These are phyloP conservation scores for Pithecia hirsuta DNA, from an alignment of 2,797 vertebrate species.

Conservation along the genomic window DNA sequence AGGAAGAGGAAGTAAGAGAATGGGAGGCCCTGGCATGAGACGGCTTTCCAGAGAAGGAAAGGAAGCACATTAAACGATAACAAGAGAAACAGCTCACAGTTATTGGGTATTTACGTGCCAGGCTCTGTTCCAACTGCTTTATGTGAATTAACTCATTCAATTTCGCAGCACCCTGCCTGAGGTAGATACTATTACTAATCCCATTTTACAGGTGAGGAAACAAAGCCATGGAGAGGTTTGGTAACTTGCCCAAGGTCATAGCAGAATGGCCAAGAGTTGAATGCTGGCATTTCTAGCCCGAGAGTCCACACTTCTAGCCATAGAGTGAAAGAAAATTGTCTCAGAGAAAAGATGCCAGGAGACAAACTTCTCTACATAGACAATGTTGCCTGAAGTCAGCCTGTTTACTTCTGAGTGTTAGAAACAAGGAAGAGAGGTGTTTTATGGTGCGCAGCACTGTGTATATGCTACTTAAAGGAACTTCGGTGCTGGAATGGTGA, in stretches of 20 bases:
- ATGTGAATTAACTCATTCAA: background rate
- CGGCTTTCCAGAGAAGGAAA: background rate
- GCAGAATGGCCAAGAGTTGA: background rate
- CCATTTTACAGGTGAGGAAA: background rate
- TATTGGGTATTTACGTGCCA: background rate
- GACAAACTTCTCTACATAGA: background rate
- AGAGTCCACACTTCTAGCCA: background rate
- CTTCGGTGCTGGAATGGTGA: background rate
- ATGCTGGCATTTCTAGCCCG: background rate
- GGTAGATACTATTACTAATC: background rate
- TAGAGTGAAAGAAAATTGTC: background rate
- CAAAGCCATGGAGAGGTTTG: background rate
- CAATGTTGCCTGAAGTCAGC: background rate
- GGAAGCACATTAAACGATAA: background rate
- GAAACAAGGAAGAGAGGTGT: background rate
- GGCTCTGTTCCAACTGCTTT: background rate
- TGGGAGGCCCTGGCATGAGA: background rate
- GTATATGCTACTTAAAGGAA: background rate
- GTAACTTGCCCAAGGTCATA: background rate
- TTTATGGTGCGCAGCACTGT: background rate
- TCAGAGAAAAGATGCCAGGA: background rate
- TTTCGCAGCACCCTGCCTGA: background rate
- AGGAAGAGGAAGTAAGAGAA: constrained; percentile 6
- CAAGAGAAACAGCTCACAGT: background rate
- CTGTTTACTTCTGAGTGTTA: background rate